Percentiles rank a stretch among this genome's conserved stretches.
phyloP scores from a whole-genome alignment of 2,113 vertebrate species.

The Syngnathus scovelli region DNA sequence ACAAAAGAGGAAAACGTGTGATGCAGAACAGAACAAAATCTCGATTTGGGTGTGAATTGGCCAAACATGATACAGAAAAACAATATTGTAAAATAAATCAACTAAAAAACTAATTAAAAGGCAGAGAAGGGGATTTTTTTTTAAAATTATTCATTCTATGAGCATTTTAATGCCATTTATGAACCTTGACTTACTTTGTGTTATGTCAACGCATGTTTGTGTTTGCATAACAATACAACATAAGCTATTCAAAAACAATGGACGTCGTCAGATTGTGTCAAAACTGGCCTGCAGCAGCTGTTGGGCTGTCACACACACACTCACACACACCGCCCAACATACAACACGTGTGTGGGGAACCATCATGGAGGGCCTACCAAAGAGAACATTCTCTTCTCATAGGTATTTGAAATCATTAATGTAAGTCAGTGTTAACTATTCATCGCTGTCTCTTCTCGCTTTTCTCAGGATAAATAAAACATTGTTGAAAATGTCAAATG shows the following conservation, averaged over 20 bases:
- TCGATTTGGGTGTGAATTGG: constrained; percentile 25
- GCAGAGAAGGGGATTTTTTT: too few species aligned
- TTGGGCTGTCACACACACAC: constrained; percentile 39
- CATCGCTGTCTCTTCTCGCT: neutral
- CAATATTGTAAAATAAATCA: neutral
- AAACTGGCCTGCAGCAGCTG: constrained; percentile 41
- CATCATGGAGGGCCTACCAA: constrained; percentile 38
- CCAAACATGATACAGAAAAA: constrained; percentile 6
- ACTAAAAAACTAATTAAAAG: neutral
- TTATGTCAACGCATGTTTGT: neutral
- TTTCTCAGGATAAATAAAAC: neutral
- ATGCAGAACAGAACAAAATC: constrained; percentile 15
- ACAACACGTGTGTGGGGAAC: constrained; percentile 31
- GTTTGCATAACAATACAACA: neutral
- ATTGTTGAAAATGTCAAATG: neutral
- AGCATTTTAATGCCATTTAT: neutral
- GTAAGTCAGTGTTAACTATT: neutral
- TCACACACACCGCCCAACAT: constrained; percentile 35
- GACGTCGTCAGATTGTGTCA: constrained; percentile 9
- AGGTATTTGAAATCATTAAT: neutral
- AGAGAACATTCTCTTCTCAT: neutral
- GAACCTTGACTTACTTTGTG: neutral
- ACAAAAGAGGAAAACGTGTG: constrained; percentile 41
- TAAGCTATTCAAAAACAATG: neutral
- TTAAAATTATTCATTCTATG: neutral